A percentile compares a stretch with the other conserved stretches of the same genome.
phyloP scores from a whole-genome alignment of 2,888 invertebrate genomes.

The Drosophila fungiperda region DNA sequence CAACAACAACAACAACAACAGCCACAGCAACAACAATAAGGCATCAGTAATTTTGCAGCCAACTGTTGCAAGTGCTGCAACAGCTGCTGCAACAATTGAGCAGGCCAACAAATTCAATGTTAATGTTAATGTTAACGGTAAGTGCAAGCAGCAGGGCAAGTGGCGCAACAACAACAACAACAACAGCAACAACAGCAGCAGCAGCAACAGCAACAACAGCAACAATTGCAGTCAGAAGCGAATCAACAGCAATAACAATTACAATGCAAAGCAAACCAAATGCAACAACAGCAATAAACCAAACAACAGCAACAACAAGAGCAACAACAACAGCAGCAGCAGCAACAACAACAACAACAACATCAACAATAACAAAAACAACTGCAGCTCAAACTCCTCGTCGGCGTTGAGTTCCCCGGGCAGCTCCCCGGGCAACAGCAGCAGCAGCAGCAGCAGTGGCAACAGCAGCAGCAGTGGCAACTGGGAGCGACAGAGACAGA shows the following conservation, averaged over 20 bases:
- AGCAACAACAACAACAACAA: slow-evolving; percentile 20
- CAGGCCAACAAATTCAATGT: slow-evolving; percentile 1
- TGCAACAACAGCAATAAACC: slow-evolving; percentile 25
- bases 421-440: slow-evolving; percentile 74
- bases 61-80: slow-evolving; percentile 7
- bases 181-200: slow-evolving; percentile 5
- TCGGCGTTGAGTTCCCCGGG: slow-evolving; percentile 75
- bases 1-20: background rate
- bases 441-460: slow-evolving; percentile 45
- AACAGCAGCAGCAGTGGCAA: slow-evolving; percentile 9
- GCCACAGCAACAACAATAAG: background rate
- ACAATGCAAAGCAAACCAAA: slow-evolving; percentile 30
- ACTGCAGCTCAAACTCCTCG: slow-evolving; percentile 39
- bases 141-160: slow-evolving; percentile 46
- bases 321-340: slow-evolving; percentile 45
- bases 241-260: slow-evolving; percentile 16
- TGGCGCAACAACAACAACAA: slow-evolving; percentile 44
- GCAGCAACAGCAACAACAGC: background rate
- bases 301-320: slow-evolving; percentile 42
- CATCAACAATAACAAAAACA: slow-evolving; percentile 30
- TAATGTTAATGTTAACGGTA: slow-evolving; percentile 6
- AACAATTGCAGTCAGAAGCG: slow-evolving; percentile 20
- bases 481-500: slow-evolving; percentile 29
- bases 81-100: slow-evolving; percentile 27
- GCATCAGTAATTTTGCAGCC: background rate